Evolutionary conservation across 2,113 vertebrate species (phyloP).

Genomic region (Pangasianodon gigas): DNA sequence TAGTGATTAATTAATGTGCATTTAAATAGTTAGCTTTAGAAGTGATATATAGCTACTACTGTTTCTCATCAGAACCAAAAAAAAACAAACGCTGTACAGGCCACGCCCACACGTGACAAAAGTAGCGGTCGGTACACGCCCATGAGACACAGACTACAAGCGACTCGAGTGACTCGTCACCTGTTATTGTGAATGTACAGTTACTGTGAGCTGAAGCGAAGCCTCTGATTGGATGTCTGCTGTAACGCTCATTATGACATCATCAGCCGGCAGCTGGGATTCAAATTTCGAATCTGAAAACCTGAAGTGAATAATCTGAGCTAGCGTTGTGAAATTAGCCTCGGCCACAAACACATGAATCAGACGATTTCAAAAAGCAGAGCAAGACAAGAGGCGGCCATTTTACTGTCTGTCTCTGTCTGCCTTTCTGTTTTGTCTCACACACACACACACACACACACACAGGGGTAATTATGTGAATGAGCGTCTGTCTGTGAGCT

Average conservation of each 20-base stretch:
- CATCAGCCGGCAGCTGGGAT: background rate
- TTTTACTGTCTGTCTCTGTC: background rate
- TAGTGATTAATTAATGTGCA: background rate
- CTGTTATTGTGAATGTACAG: background rate
- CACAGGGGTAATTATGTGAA: background rate
- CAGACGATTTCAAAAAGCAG: background rate
- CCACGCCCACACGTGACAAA: background rate
- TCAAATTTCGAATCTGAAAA: background rate
- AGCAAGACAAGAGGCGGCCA: background rate
- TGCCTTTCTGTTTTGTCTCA: background rate
- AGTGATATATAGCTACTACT: no score
- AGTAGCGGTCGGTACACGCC: background rate
- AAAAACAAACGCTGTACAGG: background rate
- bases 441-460: background rate
- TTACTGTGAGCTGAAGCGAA: background rate
- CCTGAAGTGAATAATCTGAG: background rate
- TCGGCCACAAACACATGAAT: background rate
- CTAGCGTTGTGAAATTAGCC: background rate
- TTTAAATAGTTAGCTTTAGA: no score
- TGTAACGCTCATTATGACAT: background rate
- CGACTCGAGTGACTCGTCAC: background rate
- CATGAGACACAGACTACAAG: no score
- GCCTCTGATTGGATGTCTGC: background rate
- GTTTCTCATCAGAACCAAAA: background rate
- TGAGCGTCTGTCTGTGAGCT: conserved; percentile 8